A percentile compares a stretch with the other conserved stretches of the same genome.
Evolutionary conservation across 2,888 invertebrate species (phyloP).

Genomic region (Drosophila helvetica): DNA sequence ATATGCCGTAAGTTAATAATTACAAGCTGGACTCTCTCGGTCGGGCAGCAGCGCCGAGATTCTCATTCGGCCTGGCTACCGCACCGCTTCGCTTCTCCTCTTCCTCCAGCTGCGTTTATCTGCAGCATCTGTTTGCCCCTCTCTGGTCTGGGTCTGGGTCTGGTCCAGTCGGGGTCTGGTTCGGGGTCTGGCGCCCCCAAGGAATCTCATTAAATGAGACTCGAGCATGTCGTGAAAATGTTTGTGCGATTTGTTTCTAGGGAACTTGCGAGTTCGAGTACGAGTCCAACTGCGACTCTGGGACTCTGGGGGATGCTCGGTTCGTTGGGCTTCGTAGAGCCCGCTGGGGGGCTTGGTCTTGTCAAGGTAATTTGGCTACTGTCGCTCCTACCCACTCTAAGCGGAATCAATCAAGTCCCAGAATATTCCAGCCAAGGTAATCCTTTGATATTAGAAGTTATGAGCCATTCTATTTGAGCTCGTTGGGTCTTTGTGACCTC

Average conservation of each 20-base stretch:
- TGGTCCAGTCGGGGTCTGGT: background rate
- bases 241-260: constrained; percentile 9
- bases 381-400: no score
- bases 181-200: constrained; percentile 31
- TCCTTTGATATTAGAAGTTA: background rate
- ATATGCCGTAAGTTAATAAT: constrained; percentile 79
- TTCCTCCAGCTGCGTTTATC: constrained; percentile 43
- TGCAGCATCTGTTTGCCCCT: constrained; percentile 47
- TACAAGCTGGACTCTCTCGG: constrained; percentile 63
- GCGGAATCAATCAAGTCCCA: background rate
- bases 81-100: constrained; percentile 36
- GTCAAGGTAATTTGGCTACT: background rate
- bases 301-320: background rate
- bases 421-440: background rate
- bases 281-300: background rate
- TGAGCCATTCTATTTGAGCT: background rate
- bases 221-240: constrained; percentile 20
- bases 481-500: no score
- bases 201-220: constrained; percentile 71
- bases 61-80: constrained; percentile 71
- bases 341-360: background rate
- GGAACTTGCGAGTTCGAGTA: background rate
- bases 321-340: background rate
- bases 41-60: constrained; percentile 50
- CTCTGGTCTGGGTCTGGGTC: constrained; percentile 14